Evolutionary conservation across 2,797 vertebrate genomes (phyloP).

Genomic region (Anas acuta): DNA sequence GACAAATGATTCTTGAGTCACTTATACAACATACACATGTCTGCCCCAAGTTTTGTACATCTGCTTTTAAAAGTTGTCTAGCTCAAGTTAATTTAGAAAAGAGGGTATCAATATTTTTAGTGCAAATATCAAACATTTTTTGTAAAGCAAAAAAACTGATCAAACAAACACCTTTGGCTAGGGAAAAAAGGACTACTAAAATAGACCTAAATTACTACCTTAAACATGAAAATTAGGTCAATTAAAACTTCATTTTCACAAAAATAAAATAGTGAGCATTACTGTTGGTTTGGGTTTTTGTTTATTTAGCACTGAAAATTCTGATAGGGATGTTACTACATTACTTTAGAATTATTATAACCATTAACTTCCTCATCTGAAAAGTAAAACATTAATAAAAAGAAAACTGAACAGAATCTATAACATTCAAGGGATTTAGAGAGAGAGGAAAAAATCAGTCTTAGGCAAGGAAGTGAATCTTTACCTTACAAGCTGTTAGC

Average conservation of each 20-base stretch:
- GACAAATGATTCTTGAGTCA: not conserved
- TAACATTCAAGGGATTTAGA: not conserved
- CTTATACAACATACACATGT: not conserved
- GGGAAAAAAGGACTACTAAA: not conserved
- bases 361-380: not conserved
- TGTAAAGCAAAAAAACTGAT: not conserved
- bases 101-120: not conserved
- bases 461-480: not conserved
- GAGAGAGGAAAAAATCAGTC: not conserved
- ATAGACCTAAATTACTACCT: not conserved
- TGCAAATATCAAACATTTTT: not conserved
- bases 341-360: not conserved
- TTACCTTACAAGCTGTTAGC: slow-evolving; percentile 96
- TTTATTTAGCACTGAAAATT: not conserved
- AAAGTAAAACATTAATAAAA: not conserved
- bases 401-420: not conserved
- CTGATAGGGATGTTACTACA: not conserved
- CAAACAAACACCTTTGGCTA: not conserved
- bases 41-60: not conserved
- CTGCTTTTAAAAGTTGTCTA: not conserved
- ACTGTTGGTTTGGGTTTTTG: not conserved
- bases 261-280: not conserved
- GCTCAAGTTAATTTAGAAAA: not conserved
- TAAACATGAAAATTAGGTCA: not conserved
- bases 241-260: not conserved